Evolutionary conservation across 2,888 invertebrate species (phyloP).

Genomic region (Lasius platythorax): DNA sequence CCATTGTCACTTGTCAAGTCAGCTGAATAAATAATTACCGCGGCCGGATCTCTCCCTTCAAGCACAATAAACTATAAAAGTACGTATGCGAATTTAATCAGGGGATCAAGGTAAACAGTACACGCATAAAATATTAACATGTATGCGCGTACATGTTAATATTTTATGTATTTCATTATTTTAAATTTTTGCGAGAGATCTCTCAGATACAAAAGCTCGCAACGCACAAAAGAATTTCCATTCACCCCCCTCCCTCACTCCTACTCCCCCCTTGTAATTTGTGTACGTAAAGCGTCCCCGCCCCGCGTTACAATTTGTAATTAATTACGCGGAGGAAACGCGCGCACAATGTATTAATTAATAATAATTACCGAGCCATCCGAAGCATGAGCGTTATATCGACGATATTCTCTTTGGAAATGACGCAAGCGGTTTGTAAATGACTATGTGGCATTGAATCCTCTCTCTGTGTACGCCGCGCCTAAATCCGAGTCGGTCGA

Average conservation of each 20-base stretch:
- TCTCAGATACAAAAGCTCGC: not conserved
- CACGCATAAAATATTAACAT: not conserved
- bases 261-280: not conserved
- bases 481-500: conserved; percentile 26
- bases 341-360: conserved; percentile 41
- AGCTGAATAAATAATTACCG: conserved; percentile 59
- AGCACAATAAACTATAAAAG: conserved; percentile 7
- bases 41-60: not conserved
- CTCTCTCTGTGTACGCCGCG: conserved; percentile 3
- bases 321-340: conserved; percentile 23
- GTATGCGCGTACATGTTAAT: no score
- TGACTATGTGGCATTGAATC: conserved; percentile 31
- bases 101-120: conserved; percentile 10
- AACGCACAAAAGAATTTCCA: not conserved
- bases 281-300: not conserved
- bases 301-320: not conserved
- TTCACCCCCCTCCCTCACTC: no score
- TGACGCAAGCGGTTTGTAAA: conserved; percentile 50
- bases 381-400: not conserved
- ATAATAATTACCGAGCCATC: conserved; percentile 28
- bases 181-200: not conserved
- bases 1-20: conserved; percentile 47
- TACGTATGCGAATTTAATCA: conserved; percentile 34
- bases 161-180: not conserved
- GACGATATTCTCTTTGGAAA: conserved; percentile 41